These are phyloP conservation scores for Stenodera caucasica DNA, from an alignment of 2,888 invertebrate species.

Conservation along the genomic window DNA sequence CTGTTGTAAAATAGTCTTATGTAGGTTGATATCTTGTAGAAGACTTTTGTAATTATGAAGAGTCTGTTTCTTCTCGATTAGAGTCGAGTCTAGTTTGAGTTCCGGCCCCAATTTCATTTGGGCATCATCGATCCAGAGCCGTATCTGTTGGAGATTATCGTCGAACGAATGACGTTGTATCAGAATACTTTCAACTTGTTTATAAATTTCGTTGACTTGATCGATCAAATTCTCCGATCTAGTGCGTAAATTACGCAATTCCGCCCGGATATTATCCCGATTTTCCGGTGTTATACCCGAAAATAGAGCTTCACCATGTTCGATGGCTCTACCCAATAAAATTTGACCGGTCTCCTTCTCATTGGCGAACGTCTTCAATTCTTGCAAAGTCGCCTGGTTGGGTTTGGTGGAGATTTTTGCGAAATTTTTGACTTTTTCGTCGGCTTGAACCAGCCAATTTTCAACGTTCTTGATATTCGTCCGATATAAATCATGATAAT, in stretches of 20 bases:
- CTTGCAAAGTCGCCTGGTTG: slow-evolving; percentile 73
- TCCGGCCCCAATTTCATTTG: slow-evolving; percentile 74
- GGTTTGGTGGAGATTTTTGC: slow-evolving; percentile 78
- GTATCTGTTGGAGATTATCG: slow-evolving; percentile 86
- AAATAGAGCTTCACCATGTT: slow-evolving; percentile 86
- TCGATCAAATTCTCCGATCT: slow-evolving; percentile 83
- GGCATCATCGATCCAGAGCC: slow-evolving; percentile 81
- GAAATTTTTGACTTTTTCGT: slow-evolving; percentile 72
- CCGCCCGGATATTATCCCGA: slow-evolving; percentile 80
- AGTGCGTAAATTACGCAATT: slow-evolving; percentile 77
- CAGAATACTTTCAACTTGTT: slow-evolving; percentile 84
- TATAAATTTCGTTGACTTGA: slow-evolving; percentile 80
- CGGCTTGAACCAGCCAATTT: slow-evolving; percentile 77
- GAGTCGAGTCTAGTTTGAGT: slow-evolving; percentile 72
- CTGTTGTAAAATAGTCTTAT: slow-evolving; percentile 82
- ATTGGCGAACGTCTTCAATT: slow-evolving; percentile 71
- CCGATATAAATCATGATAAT: slow-evolving; percentile 70
- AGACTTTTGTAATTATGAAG: slow-evolving; percentile 79
- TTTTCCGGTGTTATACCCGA: slow-evolving; percentile 81
- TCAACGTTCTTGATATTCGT: slow-evolving; percentile 70
- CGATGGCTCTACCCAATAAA: slow-evolving; percentile 77
- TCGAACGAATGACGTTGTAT: slow-evolving; percentile 92
- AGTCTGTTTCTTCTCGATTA: slow-evolving; percentile 87
- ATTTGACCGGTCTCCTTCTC: slow-evolving; percentile 79
- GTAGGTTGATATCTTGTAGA: slow-evolving; percentile 83